These are phyloP conservation scores for Aurelia sp. DNA, from an alignment of 30 jellyfish, hydroid and myxozoan genomes.

Conservation along the genomic window DNA sequence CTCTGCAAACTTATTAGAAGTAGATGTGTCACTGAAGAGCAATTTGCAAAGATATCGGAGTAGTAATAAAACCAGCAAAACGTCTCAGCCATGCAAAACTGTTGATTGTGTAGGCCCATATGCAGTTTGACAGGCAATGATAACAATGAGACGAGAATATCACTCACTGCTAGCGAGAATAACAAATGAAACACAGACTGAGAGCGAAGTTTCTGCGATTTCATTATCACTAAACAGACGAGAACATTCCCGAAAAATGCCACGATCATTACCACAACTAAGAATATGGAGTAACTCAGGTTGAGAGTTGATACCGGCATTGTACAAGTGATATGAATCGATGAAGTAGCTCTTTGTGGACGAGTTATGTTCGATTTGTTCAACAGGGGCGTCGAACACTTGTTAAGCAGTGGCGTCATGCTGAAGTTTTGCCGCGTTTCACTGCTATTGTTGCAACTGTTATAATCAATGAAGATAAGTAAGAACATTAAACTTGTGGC, in stretches of 20 bases:
- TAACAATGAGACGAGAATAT: constrained; percentile 55
- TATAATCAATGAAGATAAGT: neutral
- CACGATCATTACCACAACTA: constrained; percentile 47
- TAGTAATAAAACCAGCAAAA: constrained; percentile 59
- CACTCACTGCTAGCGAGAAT: constrained; percentile 80
- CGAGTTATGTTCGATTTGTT: neutral
- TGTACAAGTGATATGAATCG: neutral
- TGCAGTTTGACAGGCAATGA: constrained; percentile 65
- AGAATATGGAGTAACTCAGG: constrained; percentile 38
- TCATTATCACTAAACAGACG: constrained; percentile 63
- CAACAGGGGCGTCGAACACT: neutral
- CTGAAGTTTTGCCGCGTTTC: neutral
- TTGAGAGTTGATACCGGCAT: constrained; percentile 29
- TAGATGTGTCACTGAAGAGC: constrained; percentile 85
- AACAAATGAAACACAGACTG: constrained; percentile 66
- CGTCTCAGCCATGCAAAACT: constrained; percentile 52
- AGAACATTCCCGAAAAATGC: constrained; percentile 74
- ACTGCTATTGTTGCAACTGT: neutral
- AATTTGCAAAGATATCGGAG: constrained; percentile 69
- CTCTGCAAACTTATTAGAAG: constrained; percentile 70
- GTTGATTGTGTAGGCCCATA: constrained; percentile 62
- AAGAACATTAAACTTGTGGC: neutral
- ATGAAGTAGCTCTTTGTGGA: neutral
- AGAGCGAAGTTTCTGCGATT: constrained; percentile 61
- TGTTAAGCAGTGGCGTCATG: neutral